These are phyloP conservation scores for Petromus typicus DNA, from an alignment of 2,113 vertebrate species.

Conservation along the genomic window DNA sequence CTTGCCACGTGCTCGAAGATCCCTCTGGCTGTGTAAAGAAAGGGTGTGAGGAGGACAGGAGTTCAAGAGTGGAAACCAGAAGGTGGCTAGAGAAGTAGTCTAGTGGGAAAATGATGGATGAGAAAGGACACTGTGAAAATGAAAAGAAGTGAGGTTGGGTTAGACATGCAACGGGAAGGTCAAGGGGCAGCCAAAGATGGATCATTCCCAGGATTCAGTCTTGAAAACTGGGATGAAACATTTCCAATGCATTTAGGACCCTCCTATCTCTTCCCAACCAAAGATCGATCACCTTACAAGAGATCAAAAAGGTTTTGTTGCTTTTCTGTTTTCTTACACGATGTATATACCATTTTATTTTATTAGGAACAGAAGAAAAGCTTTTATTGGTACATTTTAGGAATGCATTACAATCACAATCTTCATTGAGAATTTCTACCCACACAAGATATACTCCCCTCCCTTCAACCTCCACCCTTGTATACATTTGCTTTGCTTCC, in stretches of 20 bases:
- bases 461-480: no score
- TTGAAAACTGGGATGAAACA: background rate
- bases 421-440: no score
- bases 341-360: background rate
- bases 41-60: background rate
- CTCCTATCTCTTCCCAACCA: background rate
- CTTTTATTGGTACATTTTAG: background rate
- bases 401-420: no score
- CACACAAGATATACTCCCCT: no score
- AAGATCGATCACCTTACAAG: background rate
- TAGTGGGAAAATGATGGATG: background rate
- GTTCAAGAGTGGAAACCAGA: background rate
- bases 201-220: background rate
- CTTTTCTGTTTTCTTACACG: background rate
- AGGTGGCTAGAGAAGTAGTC: background rate
- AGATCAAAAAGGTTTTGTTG: background rate
- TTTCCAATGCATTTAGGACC: background rate
- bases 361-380: no score
- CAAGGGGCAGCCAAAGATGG: background rate
- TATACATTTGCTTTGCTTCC: no score
- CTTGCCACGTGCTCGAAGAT: background rate
- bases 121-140: background rate
- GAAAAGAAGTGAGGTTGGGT: background rate
- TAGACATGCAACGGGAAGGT: background rate
- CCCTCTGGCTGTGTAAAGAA: background rate